Conservation (phyloP, 1,140 invertebrate species). For the Drosophila melanica region DNA sequence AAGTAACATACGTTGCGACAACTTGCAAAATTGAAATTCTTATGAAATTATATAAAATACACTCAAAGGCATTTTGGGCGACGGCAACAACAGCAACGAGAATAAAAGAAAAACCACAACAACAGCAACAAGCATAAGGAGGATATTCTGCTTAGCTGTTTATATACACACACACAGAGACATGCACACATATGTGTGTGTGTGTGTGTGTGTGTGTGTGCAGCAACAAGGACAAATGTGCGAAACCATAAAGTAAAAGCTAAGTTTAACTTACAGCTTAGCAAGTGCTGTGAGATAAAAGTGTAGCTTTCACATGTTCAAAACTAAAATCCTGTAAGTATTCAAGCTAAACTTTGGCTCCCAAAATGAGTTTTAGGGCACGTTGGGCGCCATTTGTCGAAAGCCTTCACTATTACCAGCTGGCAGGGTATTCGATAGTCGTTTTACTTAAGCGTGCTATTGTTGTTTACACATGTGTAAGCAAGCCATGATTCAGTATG, state of each 20-base stretch:
- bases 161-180: not conserved
- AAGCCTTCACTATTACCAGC: no score
- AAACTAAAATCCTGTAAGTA: conserved; percentile 1
- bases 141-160: not conserved
- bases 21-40: conserved; percentile 39
- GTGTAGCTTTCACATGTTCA: conserved; percentile 2
- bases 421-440: not conserved
- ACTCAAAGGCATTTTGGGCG: conserved; percentile 35
- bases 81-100: not conserved
- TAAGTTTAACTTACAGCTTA: conserved; percentile 3
- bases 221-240: conserved; percentile 4
- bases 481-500: conserved; percentile 30
- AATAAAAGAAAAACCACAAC: not conserved
- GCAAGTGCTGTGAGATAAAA: not conserved
- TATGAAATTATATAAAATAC: conserved; percentile 38
- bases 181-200: no score
- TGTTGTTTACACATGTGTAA: conserved; percentile 2
- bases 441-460: not conserved
- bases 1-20: conserved; percentile 24
- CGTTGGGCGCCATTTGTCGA: no score
- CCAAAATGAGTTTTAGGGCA: not conserved
- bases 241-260: conserved; percentile 2
- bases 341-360: not conserved
- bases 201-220: not conserved
- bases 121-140: not conserved